Conservation (phyloP, 2,888 invertebrate genomes). For the Eurois occulta region DNA sequence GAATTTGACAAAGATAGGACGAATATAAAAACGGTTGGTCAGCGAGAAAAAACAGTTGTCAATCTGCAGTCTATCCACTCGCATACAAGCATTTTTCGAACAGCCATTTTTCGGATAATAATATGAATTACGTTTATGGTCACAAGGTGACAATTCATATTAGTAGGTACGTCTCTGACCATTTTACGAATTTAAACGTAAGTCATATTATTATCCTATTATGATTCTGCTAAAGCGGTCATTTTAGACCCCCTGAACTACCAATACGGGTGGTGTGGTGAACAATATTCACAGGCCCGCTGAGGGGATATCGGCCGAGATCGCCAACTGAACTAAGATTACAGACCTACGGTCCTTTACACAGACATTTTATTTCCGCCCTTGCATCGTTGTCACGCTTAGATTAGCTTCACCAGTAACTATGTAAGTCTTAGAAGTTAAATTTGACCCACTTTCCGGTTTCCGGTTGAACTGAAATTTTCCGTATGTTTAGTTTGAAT, state of each 20-base stretch:
- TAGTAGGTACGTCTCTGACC: no score
- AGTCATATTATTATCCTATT: no score
- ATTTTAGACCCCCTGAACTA: no score
- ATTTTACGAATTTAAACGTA: no score
- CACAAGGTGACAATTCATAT: no score
- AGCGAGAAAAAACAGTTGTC: not conserved
- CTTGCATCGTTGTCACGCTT: not conserved
- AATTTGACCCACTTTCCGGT: not conserved
- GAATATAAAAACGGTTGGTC: not conserved
- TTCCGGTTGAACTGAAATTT: not conserved
- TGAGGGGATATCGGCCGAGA: not conserved
- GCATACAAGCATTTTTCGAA: not conserved
- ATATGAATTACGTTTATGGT: no score
- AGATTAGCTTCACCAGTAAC: no score
- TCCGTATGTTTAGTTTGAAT: not conserved
- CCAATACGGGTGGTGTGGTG: conserved; percentile 9
- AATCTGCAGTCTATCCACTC: not conserved
- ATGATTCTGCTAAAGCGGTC: no score
- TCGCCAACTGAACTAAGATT: conserved; percentile 24
- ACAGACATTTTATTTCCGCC: not conserved
- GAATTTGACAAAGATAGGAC: not conserved
- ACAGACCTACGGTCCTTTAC: no score
- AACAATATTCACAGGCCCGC: conserved; percentile 30
- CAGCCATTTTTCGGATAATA: no score
- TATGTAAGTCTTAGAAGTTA: not conserved